Percentiles rank a stretch among this genome's conserved stretches.
Conservation (phyloP, 2,113 vertebrate species). For the Microcebus murinus region DNA sequence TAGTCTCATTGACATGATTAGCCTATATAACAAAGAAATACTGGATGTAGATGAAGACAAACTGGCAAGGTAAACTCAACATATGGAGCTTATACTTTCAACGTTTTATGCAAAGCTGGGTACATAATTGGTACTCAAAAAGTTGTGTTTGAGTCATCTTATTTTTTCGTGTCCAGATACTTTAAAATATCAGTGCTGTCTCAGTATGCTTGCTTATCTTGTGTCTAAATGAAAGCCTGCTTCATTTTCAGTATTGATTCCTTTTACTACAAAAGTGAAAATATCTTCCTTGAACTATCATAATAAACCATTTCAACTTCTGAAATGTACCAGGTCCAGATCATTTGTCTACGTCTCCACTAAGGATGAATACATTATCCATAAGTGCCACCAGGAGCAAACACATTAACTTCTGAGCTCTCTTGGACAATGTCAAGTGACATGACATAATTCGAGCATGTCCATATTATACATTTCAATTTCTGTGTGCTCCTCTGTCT, state of each 20-base stretch:
- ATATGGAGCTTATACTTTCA: not conserved
- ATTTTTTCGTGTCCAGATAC: not conserved
- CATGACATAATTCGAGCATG: not conserved
- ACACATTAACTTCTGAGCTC: not conserved
- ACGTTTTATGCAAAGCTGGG: not conserved
- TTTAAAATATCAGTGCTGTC: not conserved
- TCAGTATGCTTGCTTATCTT: not conserved
- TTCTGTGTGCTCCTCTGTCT: not conserved
- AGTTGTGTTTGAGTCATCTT: not conserved
- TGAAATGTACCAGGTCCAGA: conserved; percentile 13
- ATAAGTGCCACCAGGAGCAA: not conserved
- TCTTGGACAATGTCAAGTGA: not conserved
- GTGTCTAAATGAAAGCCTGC: not conserved
- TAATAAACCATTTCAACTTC: conserved; percentile 30
- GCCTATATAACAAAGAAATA: not conserved
- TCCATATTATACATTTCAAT: not conserved
- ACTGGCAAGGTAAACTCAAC: not conserved
- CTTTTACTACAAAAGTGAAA: conserved; percentile 35
- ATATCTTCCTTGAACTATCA: not conserved
- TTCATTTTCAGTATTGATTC: not conserved
- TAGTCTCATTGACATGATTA: not conserved
- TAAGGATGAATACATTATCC: not conserved
- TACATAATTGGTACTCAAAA: not conserved
- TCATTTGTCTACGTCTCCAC: conserved; percentile 29
- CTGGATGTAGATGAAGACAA: not conserved